Evolutionary conservation across 2,797 vertebrate genomes (phyloP).

Genomic region (Crocodylus rhombifer): DNA sequence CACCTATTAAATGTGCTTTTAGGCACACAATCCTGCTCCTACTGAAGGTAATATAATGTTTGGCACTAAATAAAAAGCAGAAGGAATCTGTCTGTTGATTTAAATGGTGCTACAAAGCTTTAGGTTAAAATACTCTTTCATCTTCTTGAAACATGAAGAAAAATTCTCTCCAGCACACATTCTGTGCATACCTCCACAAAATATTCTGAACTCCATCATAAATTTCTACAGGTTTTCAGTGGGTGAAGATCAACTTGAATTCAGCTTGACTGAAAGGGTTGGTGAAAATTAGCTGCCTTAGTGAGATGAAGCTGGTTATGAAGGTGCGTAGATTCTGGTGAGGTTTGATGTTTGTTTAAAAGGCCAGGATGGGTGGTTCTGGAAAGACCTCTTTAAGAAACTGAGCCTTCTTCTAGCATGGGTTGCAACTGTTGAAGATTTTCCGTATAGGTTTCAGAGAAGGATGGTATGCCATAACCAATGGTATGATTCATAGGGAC

Average conservation of each 20-base stretch:
- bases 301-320: neutral
- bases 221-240: neutral
- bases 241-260: neutral
- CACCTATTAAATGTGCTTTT: rapidly evolving
- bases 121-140: neutral
- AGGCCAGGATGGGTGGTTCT: too few relatives aligned
- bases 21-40: neutral
- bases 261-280: neutral
- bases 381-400: too few relatives aligned
- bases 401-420: too few relatives aligned
- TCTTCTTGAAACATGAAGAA: neutral
- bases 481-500: too few relatives aligned
- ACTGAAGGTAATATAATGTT: neutral
- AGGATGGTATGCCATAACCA: too few relatives aligned
- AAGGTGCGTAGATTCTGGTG: neutral
- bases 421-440: too few relatives aligned
- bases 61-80: neutral
- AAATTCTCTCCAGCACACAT: neutral
- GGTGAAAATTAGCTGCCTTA: neutral
- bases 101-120: neutral
- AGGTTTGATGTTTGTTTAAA: too few relatives aligned
- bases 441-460: too few relatives aligned
- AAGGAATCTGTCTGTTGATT: neutral
- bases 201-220: neutral
- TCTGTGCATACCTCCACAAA: neutral